A percentile compares a stretch with the other conserved stretches of the same genome.
phyloP scores from a whole-genome alignment of 1,140 invertebrate genomes.

The Cepaea nemoralis region DNA sequence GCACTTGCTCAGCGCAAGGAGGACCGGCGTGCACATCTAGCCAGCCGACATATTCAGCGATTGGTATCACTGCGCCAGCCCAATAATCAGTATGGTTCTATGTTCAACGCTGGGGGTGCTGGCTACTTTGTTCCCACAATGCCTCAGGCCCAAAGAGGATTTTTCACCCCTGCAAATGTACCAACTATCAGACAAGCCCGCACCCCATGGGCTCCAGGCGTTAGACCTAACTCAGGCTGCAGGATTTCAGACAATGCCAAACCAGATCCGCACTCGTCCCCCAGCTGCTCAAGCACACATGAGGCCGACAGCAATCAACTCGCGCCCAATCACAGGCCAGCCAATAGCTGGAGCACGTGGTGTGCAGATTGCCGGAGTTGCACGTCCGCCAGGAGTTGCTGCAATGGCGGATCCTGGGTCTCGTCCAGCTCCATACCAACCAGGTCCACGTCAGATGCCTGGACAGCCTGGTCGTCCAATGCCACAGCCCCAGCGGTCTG shows the following conservation, averaged over 20 bases:
- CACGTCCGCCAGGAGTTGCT: neutral
- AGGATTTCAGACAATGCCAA: constrained; percentile 75
- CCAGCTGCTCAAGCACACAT: constrained; percentile 73
- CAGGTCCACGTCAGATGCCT: constrained; percentile 5
- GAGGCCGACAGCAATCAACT: constrained; percentile 80
- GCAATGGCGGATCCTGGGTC: constrained; percentile 35
- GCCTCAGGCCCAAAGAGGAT: constrained; percentile 83
- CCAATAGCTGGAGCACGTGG: constrained; percentile 71
- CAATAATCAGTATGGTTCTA: constrained; percentile 72
- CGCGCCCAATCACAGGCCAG: constrained; percentile 85
- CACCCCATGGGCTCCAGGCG: neutral
- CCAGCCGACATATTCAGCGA: constrained; percentile 86
- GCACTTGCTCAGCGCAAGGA: constrained; percentile 98
- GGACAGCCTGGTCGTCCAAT: constrained; percentile 29
- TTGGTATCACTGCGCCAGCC: constrained; percentile 37
- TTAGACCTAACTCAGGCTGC: constrained; percentile 31
- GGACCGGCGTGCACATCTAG: constrained; percentile 95
- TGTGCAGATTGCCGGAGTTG: constrained; percentile 69
- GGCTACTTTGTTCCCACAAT: constrained; percentile 93
- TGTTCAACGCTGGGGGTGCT: constrained; percentile 83
- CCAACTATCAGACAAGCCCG: constrained; percentile 62
- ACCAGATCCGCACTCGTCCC: constrained; percentile 69
- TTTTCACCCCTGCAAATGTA: constrained; percentile 83
- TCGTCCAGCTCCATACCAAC: constrained; percentile 14
- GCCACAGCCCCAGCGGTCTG: constrained; percentile 69